A percentile compares a stretch with the other conserved stretches of the same genome.
Conservation (phyloP, 2,113 vertebrate species). For the Promerops cafer region DNA sequence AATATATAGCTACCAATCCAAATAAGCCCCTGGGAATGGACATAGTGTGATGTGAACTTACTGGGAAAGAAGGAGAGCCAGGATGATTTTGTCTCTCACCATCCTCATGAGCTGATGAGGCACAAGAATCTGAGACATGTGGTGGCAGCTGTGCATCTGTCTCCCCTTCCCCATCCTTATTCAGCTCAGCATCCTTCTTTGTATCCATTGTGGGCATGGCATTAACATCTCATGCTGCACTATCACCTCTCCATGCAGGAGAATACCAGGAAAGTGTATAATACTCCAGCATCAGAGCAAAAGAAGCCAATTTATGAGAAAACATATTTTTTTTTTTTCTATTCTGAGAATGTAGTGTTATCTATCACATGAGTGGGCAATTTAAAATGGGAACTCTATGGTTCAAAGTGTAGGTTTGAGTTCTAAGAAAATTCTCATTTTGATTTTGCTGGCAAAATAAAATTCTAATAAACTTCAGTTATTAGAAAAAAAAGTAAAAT, state of each 20-base stretch:
- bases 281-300: not conserved
- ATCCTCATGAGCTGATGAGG: not conserved
- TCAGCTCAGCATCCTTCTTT: not conserved
- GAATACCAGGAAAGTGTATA: not conserved
- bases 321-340: not conserved
- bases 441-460: not conserved
- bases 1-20: not conserved
- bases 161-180: not conserved
- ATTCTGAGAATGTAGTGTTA: not conserved
- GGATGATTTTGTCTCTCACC: not conserved
- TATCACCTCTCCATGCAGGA: not conserved
- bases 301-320: not conserved
- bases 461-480: not conserved
- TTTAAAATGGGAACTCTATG: not conserved
- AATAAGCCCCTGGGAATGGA: not conserved
- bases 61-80: not conserved
- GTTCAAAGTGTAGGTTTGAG: not conserved
- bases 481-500: not conserved
- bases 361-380: not conserved
- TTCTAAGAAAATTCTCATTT: not conserved
- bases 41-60: not conserved
- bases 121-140: not conserved
- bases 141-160: not conserved
- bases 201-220: rapidly evolving
- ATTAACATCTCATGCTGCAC: not conserved